Evolutionary conservation across 2,888 invertebrate genomes (phyloP).

Genomic region (Aleiodes alternator): DNA sequence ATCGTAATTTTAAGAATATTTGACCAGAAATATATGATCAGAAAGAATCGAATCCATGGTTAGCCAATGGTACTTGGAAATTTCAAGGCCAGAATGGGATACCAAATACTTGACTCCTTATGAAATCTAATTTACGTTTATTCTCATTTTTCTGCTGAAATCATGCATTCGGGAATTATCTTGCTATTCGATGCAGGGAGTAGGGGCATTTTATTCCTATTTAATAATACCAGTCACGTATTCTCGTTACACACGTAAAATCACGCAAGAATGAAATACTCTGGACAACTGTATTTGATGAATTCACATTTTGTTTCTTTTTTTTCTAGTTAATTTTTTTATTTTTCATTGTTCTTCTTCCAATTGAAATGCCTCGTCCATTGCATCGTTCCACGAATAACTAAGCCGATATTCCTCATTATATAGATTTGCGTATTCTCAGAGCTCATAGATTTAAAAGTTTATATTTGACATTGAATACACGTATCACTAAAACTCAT

Average conservation of each 20-base stretch:
- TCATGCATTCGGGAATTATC: slow-evolving; percentile 18
- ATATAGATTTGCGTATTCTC: neutral
- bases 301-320: neutral
- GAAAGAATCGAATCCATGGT: neutral
- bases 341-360: neutral
- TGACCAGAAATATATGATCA: neutral
- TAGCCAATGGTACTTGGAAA: neutral
- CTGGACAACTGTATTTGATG: neutral
- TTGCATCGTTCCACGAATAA: neutral
- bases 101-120: slow-evolving; percentile 20
- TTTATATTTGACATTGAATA: neutral
- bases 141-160: slow-evolving; percentile 25
- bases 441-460: neutral
- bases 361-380: neutral
- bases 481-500: no score
- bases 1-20: neutral
- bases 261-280: slow-evolving; percentile 43
- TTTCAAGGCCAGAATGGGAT: slow-evolving; percentile 15
- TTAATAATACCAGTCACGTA: slow-evolving; percentile 55
- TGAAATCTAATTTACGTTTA: slow-evolving; percentile 32
- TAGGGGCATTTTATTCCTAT: slow-evolving; percentile 40
- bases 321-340: neutral
- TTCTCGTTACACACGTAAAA: slow-evolving; percentile 50
- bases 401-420: neutral
- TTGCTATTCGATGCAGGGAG: neutral